phyloP scores from a whole-genome alignment of 2,888 invertebrate species.

The Amphipoea lucens region DNA sequence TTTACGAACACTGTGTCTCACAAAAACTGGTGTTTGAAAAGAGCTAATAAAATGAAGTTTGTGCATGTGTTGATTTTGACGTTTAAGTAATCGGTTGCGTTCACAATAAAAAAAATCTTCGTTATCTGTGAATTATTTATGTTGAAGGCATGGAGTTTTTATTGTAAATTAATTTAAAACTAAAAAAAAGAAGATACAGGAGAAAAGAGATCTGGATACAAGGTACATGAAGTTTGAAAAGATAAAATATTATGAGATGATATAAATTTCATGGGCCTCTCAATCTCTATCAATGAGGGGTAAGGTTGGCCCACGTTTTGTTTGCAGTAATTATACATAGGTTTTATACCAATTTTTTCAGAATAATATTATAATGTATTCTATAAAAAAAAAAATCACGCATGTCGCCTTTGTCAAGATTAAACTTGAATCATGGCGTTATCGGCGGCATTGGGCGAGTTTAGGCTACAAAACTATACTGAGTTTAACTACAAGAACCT shows the following conservation, averaged over 20 bases:
- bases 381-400: too few relatives aligned
- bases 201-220: too few relatives aligned
- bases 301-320: neutral
- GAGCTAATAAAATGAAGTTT: constrained; percentile 62
- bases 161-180: too few relatives aligned
- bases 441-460: too few relatives aligned
- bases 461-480: too few relatives aligned
- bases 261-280: neutral
- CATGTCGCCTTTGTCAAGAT: too few relatives aligned
- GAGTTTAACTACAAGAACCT: too few relatives aligned
- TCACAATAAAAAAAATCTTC: constrained; percentile 34
- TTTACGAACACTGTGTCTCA: constrained; percentile 45
- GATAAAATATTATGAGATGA: neutral
- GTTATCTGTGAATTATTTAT: constrained; percentile 10
- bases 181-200: too few relatives aligned
- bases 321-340: neutral
- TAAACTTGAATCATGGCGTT: too few relatives aligned
- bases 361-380: too few relatives aligned
- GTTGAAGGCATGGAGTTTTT: neutral
- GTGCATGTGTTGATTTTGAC: constrained; percentile 70
- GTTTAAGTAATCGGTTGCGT: constrained; percentile 62
- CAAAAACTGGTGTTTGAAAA: constrained; percentile 26
- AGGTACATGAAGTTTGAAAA: neutral
- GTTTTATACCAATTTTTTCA: neutral
- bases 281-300: too few relatives aligned